Percentiles rank a stretch among this genome's conserved stretches.
Conservation (phyloP, 1,140 invertebrate species). For the Lepidurus apus region DNA sequence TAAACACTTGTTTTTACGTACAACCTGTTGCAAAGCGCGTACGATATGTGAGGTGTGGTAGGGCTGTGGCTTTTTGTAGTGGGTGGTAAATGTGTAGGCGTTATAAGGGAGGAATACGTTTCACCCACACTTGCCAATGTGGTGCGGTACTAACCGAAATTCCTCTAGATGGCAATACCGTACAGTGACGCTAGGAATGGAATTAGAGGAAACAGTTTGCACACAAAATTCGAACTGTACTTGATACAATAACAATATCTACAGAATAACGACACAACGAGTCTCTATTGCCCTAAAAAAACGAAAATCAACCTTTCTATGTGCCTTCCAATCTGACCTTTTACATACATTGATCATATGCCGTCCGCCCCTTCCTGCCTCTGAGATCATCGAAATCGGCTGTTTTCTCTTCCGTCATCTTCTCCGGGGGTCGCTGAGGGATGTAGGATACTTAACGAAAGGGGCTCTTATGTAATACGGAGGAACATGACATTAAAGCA, state of each 20-base stretch:
- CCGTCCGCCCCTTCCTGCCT: not conserved
- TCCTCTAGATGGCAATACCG: not conserved
- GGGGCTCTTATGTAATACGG: not conserved
- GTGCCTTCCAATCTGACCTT: not conserved
- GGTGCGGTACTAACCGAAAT: not conserved
- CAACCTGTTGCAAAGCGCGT: not conserved
- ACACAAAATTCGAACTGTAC: not conserved
- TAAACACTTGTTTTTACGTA: not conserved
- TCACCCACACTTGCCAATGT: not conserved
- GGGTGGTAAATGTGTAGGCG: not conserved
- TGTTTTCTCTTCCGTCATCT: not conserved
- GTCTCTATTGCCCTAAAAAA: slow-evolving; percentile 4
- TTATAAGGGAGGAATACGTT: not conserved
- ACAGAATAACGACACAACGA: not conserved
- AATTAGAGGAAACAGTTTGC: not conserved
- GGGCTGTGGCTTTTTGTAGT: slow-evolving; percentile 14
- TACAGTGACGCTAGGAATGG: not conserved
- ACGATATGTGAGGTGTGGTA: slow-evolving; percentile 3
- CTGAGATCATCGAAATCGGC: slow-evolving; percentile 12
- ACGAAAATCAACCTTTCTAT: not conserved
- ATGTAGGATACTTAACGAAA: not conserved
- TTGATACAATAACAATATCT: not conserved
- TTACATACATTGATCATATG: not conserved
- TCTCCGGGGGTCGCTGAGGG: not conserved
- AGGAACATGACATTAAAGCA: slow-evolving; percentile 6